Evolutionary conservation across 2,888 invertebrate species (phyloP), one percentile per base, ranked within the genome.

Genomic region (Fabriciana adippe): DNA sequence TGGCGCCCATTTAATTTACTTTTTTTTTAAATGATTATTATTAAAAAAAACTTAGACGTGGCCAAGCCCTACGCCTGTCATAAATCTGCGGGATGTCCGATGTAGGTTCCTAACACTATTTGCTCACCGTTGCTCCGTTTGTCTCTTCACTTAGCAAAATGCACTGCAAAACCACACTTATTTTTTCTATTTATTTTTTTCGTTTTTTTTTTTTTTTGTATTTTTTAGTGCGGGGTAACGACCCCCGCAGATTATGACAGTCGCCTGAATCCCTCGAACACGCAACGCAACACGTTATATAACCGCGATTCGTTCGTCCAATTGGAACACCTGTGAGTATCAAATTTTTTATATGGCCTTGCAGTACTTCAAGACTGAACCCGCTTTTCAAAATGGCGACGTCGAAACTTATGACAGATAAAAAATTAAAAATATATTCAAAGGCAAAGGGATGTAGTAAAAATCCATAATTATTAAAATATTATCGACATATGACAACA

Each of bases 211-310:
- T 47, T 50, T 60, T 59, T 66, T 57, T 68, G 54, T 26, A 6
- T 13, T 64, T 60, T 47, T 51, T 66, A 48, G 61, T 64, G 67
- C 65, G 72, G 74, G 76, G 72, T 67, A 72, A 75, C 68, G 73
- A 79, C 76, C 80, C 87, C 87, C 88, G 86, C 90, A 89, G 89
- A 84, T 81, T 84, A 87, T 89, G 90, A 89, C 89, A 85, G 80
- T 79, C 85, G 85, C 66, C 69, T 68, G 66, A 53, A 67, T 68
- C 66, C 57, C 65, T 31, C 59, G 51, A 54, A 56, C 64, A 18
- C 35, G 57, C 35, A 21, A 61, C 16, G 6, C 50, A n/a, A n/a
- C 47, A 11, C 55, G 45, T 48, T 16, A 54, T 6, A 26, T 55
- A 48, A 51, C 15, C 55, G 31, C 18, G n/a, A 56, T 16, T 47